Evolutionary conservation across 2,797 vertebrate genomes (phyloP), one percentile per base, ranked within the genome.

Genomic region (Chloroceryle inda): DNA sequence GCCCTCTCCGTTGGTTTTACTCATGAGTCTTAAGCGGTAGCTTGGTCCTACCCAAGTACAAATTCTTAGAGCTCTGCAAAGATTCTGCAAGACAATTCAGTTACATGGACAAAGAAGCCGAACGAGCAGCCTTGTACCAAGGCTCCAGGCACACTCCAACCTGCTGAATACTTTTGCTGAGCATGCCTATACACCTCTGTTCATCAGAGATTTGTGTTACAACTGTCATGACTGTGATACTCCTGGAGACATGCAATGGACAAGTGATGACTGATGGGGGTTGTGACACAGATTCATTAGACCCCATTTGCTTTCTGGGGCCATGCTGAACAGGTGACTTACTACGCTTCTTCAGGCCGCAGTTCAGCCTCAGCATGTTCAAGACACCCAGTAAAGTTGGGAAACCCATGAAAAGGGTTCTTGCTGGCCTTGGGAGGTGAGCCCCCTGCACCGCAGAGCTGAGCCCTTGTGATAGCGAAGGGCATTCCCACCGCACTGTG

Each of bases 401-500:
- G 91, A 79, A 78, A 27, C 22, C 58, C 22, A 31, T 52, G 91
- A 56, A 56, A 59, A 33, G 71, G 35, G 37, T 14, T 67, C 71
- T 77, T 10, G 19, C 55, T 61, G 88, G 92, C 91, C 84, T 85
- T 88, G 37, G 85, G 74, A 85, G 69, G 94, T 9, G 69, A 94
- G 96, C 78, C 82, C 45, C 82, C 38, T 58, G 20, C 47, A 76
- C 97, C 94, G 49, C 96, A 91, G 87, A 78, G 97, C 98, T 61
- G 18, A 88, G 91, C 4, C 10, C 74, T 7, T 6, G 23, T 31
- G 95, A 84, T 86, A 62, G 86, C 2, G 2, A 4, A 66, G 97
- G 98, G 96, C 97, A 97, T 98, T 97, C 96, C 98, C 98, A 97
- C 95, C 86, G 2, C 52, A 23, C 71, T 19, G 53, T 64, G 71